Evolutionary conservation across 2,797 vertebrate species (phyloP), one percentile per base, ranked within the genome.

Genomic region (Arctocebus calabarensis): DNA sequence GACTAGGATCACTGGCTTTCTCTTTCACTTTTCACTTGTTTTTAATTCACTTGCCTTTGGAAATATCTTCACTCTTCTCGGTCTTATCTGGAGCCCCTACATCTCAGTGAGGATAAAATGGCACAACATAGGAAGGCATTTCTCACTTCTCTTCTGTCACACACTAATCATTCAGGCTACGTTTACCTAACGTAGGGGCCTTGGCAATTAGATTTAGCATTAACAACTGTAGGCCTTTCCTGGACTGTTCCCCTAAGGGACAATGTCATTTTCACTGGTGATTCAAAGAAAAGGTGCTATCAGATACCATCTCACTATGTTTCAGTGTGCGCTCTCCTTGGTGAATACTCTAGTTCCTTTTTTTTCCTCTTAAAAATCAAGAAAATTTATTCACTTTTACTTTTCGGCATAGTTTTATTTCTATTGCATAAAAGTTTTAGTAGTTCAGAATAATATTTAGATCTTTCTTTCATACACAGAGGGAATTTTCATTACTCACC

Each of bases 41-140:
- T 94, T 78, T 40, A 34, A 70, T 23, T 78, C 22, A 32, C 57
- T 87, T 95, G 32, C 32, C 29, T 91, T 91, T 73, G 40, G 70
- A 78, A 77, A 88, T 13, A 34, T 61, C 62, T 2, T 7, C 59
- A 61, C 29, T 64, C 20, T 37, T 37, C 52, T n/a, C 40, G 37
- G 77, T 85, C 37, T 95, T 66, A 64, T 34, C 17, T 81, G 34
- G 48, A 97, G 84, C 19, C 43, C n/a, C n/a, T 66, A 62, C 81
- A 16, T 87, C 23, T 61, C 61, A 71, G 43, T 64, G 43, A 62
- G 57, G 57, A 70, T 84, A 55, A 82, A 90, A 74, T 3, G 3
- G 23, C 19, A 57, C 13, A 55, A n/a, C 14, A 14, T 16, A 12
- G 70, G 37, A 19, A 48, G 71, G 13, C 34, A 84, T 68, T 74